phyloP scores from a whole-genome alignment of 2,797 vertebrate species.

The Pelodytes ibericus region DNA sequence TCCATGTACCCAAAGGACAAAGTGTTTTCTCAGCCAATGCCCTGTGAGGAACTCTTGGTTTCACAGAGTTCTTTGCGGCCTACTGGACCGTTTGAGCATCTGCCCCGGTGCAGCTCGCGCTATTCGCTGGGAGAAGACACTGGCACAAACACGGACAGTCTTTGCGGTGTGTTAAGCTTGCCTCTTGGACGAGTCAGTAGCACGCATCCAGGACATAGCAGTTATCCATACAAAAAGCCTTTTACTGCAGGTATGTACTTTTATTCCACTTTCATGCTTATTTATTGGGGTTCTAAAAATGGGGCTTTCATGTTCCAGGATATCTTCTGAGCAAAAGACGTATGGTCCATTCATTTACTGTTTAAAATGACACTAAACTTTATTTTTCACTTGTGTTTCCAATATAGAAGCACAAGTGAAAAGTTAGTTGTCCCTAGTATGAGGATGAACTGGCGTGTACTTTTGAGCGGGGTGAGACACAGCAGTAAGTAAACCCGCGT shows the following conservation, averaged over 20 bases:
- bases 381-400: too few relatives aligned
- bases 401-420: too few relatives aligned
- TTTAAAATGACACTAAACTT: too few relatives aligned
- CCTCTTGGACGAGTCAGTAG: slow-evolving; percentile 79
- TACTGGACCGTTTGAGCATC: slow-evolving; percentile 80
- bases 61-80: slow-evolving; percentile 77
- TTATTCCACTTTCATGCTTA: too few relatives aligned
- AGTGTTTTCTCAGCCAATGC: slow-evolving; percentile 71
- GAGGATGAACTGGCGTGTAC: too few relatives aligned
- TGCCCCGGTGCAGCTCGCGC: slow-evolving; percentile 86
- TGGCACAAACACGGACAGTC: slow-evolving; percentile 75
- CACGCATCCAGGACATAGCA: slow-evolving; percentile 76
- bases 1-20: slow-evolving; percentile 75
- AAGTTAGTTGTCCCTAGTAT: too few relatives aligned
- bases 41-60: slow-evolving; percentile 80
- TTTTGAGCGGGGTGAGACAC: too few relatives aligned
- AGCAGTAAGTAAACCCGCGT: too few relatives aligned
- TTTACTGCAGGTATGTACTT: slow-evolving; percentile 85
- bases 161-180: slow-evolving; percentile 84
- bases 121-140: slow-evolving; percentile 87
- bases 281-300: too few relatives aligned
- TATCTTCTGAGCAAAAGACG: neutral
- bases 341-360: too few relatives aligned
- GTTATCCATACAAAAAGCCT: slow-evolving; percentile 85
- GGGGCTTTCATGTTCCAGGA: too few relatives aligned